A percentile compares a stretch with the other conserved stretches of the same genome.
Evolutionary conservation across 2,888 invertebrate species (phyloP).

Genomic region (Heliconius ismenius): DNA sequence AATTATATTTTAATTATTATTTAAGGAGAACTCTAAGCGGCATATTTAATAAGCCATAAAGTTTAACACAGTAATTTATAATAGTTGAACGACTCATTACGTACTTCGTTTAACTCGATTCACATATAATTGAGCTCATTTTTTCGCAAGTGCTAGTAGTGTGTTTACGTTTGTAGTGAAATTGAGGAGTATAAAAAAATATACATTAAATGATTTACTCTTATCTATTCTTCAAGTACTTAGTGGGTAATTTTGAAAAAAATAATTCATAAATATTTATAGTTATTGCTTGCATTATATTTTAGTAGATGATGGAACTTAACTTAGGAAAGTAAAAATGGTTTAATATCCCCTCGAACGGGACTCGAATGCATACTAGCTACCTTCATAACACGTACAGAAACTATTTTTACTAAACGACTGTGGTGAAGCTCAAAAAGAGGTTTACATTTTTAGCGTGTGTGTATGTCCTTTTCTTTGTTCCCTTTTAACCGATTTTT

Average conservation of each 20-base stretch:
- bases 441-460: too few species aligned
- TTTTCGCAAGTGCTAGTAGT: constrained; percentile 28
- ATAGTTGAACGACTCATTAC: constrained; percentile 24
- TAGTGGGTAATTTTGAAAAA: too few species aligned
- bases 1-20: not conserved
- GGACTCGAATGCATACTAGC: too few species aligned
- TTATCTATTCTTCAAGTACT: not conserved
- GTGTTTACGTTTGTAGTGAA: constrained; percentile 3
- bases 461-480: too few species aligned
- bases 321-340: too few species aligned
- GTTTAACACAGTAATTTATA: constrained; percentile 18
- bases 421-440: too few species aligned
- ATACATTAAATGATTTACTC: not conserved
- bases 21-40: not conserved
- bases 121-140: constrained; percentile 25
- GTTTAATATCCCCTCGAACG: too few species aligned
- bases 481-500: too few species aligned
- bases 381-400: not conserved
- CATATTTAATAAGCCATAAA: constrained; percentile 20
- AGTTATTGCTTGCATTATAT: not conserved
- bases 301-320: too few species aligned
- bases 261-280: too few species aligned
- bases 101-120: constrained; percentile 23
- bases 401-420: too few species aligned
- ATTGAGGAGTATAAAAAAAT: not conserved